Conservation (phyloP, 2,113 vertebrate species). For the Anguilla rostrata region DNA sequence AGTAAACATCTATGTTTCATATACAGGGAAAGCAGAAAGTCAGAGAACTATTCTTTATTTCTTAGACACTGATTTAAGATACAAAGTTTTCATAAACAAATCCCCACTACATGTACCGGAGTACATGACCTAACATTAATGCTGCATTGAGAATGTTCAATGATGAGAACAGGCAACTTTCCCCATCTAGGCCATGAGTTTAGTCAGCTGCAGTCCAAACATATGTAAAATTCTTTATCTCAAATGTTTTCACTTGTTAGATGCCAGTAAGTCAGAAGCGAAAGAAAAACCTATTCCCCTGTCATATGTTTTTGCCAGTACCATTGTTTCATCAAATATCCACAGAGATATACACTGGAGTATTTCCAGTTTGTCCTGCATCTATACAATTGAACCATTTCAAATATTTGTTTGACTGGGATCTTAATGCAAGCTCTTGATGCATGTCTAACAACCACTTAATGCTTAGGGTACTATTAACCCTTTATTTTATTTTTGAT, state of each 20-base stretch:
- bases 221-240: no score
- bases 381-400: background rate
- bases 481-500: no score
- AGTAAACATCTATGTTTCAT: background rate
- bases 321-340: background rate
- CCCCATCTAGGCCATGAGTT: background rate
- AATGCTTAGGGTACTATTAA: background rate
- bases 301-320: no score
- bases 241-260: no score
- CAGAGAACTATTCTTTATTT: no score
- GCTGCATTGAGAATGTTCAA: background rate
- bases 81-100: background rate
- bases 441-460: background rate
- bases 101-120: background rate
- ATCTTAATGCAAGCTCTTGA: background rate
- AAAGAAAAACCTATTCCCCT: background rate
- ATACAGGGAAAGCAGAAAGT: background rate
- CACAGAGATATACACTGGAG: background rate
- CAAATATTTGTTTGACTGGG: background rate
- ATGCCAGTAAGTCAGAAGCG: no score
- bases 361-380: background rate
- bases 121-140: background rate
- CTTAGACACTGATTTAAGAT: no score
- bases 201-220: background rate
- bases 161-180: no score